Evolutionary conservation across 1,140 invertebrate genomes (phyloP), one percentile per base, ranked within the genome.

Genomic region (Sitophilus oryzae): DNA sequence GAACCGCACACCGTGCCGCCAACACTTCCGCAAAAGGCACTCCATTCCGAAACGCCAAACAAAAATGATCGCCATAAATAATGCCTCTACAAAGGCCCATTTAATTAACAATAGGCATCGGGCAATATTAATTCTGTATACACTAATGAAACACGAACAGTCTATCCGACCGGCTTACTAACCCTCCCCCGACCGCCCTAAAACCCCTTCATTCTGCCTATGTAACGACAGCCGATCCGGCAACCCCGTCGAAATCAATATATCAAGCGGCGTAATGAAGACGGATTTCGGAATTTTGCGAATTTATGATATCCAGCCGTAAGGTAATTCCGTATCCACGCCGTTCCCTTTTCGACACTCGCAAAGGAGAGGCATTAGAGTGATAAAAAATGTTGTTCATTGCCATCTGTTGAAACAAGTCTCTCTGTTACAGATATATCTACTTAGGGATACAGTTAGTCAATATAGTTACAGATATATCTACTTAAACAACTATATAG

Each of bases 261-360:
- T 52, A 58, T 61, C 59, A 61, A 52, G 36, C 37, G 56, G 34
- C 52, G 54, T 63, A 63, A 63, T 63, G 62, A 63, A 63, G 59
- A 63, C 56, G 56, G 60, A 63, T 63, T 61, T 61, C 42, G 38
- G 55, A 59, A 63, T 63, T 35, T 55, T 46, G 43, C 56, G 56
- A 61, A 63, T 63, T 63, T 63, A 63, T 61, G 59, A 60, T 58
- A 63, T 63, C 60, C 56, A 51, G 54, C 38, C 20, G 14, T 37
- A 51, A 50, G 54, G 52, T 47, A 55, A 55, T 47, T 23, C 25
- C 22, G 21, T 45, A 45, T 45, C 44, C 36, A 23, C 45, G 16
- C 21, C 19, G 34, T 30, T 11, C 25, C 25, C 25, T 30, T 30
- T 11, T 5, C 25, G 5, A 30, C 5, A 5, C 25, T 6, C 11